Base-by-base conservation (phyloP, 2,113 vertebrate species). In the Mixornis gularis region DNA sequence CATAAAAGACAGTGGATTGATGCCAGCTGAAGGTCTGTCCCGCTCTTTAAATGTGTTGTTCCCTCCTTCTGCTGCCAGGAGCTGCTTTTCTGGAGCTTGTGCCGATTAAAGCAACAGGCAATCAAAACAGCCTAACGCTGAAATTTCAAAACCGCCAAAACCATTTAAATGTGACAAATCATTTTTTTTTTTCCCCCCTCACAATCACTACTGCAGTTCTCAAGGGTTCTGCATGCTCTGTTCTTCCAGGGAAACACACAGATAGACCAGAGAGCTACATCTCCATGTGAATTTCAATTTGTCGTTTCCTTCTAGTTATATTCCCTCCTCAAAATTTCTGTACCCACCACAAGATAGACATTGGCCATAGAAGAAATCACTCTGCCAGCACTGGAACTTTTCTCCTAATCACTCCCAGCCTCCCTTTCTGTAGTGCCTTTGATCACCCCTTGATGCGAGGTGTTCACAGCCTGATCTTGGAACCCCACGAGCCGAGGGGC, bases 101-200 rank as follows among this genome's bases (percentile, higher is more conserved):
- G 51, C 46, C 85, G 86, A 86, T 74, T 87, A 76, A 85, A 89
- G 53, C 41, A 90, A 83, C n/a, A 69, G 48, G 60, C 81, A 73
- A 63, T 56, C 91, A 79, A 81, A 65, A 51, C 59, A 77, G 34
- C 19, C 18, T 69, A 72, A 51, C 1, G 8, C 44, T 62, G 77
- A 89, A 87, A 81, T 74, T 76, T 36, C 80, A 87, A 79, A 93
- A 84, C 59, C 3, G 0, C 49, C 51, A 59, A 41, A 84, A 76
- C 79, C 13, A 55, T 77, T 90, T 90, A 58, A 85, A 74, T 36
- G 52, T 77, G 56, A 82, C 55, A 65, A 76, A 77, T 41, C 12
- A 3, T 8, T 7, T 26, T 43, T 70, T 51, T 66, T 25, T 24
- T 44, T 51, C 27, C 17, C 8, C 3, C 11, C 4, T n/a, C 60